Conservation (phyloP, 2,888 invertebrate genomes). For the Yponomeuta sedellus region DNA sequence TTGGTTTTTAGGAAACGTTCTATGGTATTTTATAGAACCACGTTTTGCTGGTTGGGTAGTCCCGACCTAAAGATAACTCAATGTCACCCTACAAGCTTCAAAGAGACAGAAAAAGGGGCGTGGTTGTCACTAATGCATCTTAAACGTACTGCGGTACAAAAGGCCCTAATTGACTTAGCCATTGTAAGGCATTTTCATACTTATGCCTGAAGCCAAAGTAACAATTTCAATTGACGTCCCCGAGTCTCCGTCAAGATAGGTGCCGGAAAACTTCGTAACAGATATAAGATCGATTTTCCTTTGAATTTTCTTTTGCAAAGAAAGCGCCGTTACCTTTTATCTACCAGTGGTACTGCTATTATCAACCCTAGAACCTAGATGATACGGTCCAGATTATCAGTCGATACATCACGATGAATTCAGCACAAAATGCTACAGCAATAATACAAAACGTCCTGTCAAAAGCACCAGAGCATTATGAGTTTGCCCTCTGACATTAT, state of each 20-base stretch:
- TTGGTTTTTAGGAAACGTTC: too few relatives aligned
- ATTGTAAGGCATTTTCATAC: background rate
- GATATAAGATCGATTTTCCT: background rate
- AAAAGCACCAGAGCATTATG: constrained; percentile 28
- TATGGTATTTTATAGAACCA: too few relatives aligned
- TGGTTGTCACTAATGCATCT: constrained; percentile 7
- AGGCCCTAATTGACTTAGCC: background rate
- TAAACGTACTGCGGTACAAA: background rate
- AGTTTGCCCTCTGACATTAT: constrained; percentile 29
- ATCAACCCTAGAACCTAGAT: background rate
- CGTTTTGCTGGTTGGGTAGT: too few relatives aligned
- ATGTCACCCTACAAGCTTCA: constrained; percentile 1
- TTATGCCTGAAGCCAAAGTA: background rate
- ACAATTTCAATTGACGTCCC: background rate
- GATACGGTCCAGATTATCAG: background rate
- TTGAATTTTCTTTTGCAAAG: background rate
- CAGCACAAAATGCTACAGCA: background rate
- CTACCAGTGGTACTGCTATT: background rate
- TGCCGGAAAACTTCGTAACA: background rate
- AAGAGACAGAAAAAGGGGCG: constrained; percentile 6
- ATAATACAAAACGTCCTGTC: constrained; percentile 20
- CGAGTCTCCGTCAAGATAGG: background rate
- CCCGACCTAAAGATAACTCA: background rate
- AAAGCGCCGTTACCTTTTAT: background rate
- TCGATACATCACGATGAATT: background rate